Conservation (phyloP, 2,797 vertebrate genomes). For the Typhlichthys eigenmanni region DNA sequence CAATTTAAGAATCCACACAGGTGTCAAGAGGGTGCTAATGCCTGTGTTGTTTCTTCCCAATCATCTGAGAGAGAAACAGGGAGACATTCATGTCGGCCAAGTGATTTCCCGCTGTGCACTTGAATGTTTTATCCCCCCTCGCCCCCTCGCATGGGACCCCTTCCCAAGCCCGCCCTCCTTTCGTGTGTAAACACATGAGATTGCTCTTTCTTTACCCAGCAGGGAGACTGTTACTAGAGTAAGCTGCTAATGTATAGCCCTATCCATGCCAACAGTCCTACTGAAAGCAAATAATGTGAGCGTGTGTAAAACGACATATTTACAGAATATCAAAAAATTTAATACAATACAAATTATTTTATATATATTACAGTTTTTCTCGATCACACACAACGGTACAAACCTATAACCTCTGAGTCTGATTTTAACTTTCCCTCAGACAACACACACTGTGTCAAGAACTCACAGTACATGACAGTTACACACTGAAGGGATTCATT, state of each 20-base stretch:
- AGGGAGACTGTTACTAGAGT: slow-evolving; percentile 45
- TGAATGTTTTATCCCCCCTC: slow-evolving; percentile 34
- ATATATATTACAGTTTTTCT: too few species aligned
- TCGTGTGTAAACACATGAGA: slow-evolving; percentile 59
- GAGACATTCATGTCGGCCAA: background rate
- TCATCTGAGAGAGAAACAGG: slow-evolving; percentile 39
- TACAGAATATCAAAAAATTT: too few species aligned
- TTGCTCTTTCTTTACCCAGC: slow-evolving; percentile 39
- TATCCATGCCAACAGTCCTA: slow-evolving; percentile 36
- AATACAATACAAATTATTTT: too few species aligned
- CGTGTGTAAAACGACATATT: background rate
- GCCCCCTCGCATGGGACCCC: slow-evolving; percentile 4
- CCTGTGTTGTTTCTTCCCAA: slow-evolving; percentile 45
- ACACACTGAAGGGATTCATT: too few species aligned
- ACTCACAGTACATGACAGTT: too few species aligned
- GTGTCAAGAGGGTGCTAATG: slow-evolving; percentile 62
- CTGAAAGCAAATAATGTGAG: slow-evolving; percentile 16
- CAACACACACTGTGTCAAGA: too few species aligned
- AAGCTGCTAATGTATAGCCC: slow-evolving; percentile 46
- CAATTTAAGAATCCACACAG: slow-evolving; percentile 63
- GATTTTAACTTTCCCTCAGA: too few species aligned
- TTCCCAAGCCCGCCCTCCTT: slow-evolving; percentile 26
- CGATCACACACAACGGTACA: too few species aligned
- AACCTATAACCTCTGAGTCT: too few species aligned
- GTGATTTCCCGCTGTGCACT: slow-evolving; percentile 39